These are phyloP conservation scores for Lissonota sp. DNA, from an alignment of 2,888 invertebrate genomes.

Conservation along the genomic window DNA sequence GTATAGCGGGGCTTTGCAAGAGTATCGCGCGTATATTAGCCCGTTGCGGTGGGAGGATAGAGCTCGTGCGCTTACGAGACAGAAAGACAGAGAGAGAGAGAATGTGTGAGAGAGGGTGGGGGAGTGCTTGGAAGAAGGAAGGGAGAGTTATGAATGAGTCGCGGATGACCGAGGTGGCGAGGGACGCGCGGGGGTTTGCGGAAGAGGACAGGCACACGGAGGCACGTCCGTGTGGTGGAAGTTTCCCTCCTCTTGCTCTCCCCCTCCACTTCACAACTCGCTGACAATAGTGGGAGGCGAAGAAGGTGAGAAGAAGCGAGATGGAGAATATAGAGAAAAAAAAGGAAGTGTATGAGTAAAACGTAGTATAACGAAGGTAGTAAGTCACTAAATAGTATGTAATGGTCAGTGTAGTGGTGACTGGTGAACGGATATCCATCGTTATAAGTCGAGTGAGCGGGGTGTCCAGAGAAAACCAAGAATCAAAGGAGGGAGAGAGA, in stretches of 20 bases:
- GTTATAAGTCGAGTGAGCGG: slow-evolving; percentile 31
- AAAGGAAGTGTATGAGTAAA: slow-evolving; percentile 22
- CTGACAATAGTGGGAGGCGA: slow-evolving; percentile 65
- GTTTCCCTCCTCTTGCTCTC: slow-evolving; percentile 8
- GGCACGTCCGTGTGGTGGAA: slow-evolving; percentile 50
- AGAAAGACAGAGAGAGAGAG: slow-evolving; percentile 9
- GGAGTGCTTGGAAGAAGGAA: slow-evolving; percentile 24
- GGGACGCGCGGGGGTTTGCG: slow-evolving; percentile 24
- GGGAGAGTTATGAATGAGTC: slow-evolving; percentile 82
- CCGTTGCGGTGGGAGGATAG: slow-evolving; percentile 7
- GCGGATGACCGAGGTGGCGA: slow-evolving; percentile 56
- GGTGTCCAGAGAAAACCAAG: slow-evolving; percentile 54
- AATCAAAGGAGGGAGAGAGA: slow-evolving; percentile 69
- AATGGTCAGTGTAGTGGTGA: slow-evolving; percentile 26
- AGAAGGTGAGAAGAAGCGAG: slow-evolving; percentile 63
- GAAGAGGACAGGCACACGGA: slow-evolving; percentile 40
- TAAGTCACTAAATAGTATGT: neutral
- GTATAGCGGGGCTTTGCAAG: slow-evolving; percentile 16
- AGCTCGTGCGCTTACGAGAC: neutral
- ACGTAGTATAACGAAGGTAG: slow-evolving; percentile 33
- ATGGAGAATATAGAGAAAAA: slow-evolving; percentile 17
- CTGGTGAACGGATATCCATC: slow-evolving; percentile 32
- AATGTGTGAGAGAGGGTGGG: slow-evolving; percentile 34
- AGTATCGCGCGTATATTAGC: slow-evolving; percentile 23
- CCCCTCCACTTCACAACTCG: slow-evolving; percentile 41